phyloP scores from a whole-genome alignment of 2,888 invertebrate genomes.

The Andrena bucephala region DNA sequence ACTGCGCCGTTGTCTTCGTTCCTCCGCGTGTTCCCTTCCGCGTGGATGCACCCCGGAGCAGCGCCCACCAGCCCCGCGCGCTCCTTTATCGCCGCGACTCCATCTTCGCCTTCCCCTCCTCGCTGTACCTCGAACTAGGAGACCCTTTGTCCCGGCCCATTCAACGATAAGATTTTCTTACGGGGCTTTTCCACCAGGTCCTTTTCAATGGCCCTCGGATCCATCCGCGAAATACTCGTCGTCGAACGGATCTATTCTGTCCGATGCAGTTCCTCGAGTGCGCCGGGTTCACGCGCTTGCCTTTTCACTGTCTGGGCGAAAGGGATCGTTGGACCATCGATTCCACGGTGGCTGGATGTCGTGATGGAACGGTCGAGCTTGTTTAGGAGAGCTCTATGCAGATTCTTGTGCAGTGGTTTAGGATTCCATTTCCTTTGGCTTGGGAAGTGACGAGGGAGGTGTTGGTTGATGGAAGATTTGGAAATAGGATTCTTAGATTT shows the following conservation, averaged over 20 bases:
- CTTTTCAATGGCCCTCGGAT: constrained; percentile 45
- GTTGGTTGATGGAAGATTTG: too few species aligned
- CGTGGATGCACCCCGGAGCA: constrained; percentile 46
- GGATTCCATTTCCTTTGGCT: too few species aligned
- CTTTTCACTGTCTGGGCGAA: neutral
- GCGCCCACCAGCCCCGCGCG: neutral
- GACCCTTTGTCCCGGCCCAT: constrained; percentile 44
- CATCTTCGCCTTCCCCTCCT: neutral
- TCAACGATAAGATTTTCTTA: constrained; percentile 52
- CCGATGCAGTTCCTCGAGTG: neutral
- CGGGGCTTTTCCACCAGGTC: constrained; percentile 37
- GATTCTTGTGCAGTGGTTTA: too few species aligned
- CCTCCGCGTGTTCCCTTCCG: constrained; percentile 36
- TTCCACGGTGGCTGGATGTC: neutral
- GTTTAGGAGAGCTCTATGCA: too few species aligned
- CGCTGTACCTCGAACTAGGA: neutral
- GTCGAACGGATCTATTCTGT: constrained; percentile 17
- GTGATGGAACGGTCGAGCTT: neutral
- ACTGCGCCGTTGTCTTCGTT: constrained; percentile 13
- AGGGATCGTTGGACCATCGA: neutral
- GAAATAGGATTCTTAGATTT: too few species aligned
- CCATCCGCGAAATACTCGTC: constrained; percentile 37
- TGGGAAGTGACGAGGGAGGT: too few species aligned
- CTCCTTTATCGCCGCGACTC: constrained; percentile 13
- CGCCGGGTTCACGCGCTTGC: constrained; percentile 30